These are phyloP conservation scores for Amia ocellicauda DNA, from an alignment of 2,113 vertebrate species.

Conservation along the genomic window DNA sequence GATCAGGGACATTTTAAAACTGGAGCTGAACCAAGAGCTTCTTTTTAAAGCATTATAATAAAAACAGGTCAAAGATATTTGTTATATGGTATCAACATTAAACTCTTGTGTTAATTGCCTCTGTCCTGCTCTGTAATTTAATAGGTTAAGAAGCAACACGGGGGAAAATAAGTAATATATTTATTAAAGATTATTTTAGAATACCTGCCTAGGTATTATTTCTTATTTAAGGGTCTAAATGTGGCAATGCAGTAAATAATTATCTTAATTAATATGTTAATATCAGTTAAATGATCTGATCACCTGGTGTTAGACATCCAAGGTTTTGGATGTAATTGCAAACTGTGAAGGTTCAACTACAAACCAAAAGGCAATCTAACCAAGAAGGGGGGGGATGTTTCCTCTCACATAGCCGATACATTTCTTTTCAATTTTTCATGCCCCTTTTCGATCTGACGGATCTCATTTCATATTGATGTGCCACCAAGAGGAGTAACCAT, in stretches of 20 bases:
- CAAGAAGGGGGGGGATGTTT: conserved; percentile 45
- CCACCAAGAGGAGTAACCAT: conserved; percentile 48
- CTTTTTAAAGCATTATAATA: no score
- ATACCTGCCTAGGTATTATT: no score
- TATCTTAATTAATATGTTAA: no score
- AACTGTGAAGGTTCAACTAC: no score
- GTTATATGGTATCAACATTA: not conserved
- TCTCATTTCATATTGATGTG: conserved; percentile 58
- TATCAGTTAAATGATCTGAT: no score
- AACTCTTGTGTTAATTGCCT: not conserved
- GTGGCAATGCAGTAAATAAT: no score
- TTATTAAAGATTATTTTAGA: no score
- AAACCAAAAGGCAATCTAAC: not conserved
- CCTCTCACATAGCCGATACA: conserved; percentile 52
- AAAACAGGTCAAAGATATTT: conserved; percentile 12
- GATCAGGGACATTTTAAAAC: no score
- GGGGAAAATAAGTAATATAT: not conserved
- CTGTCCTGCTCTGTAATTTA: conserved; percentile 15
- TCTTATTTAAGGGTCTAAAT: no score
- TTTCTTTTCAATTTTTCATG: conserved; percentile 65
- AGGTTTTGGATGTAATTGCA: no score
- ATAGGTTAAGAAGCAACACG: not conserved
- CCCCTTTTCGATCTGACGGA: conserved; percentile 56
- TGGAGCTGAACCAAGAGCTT: no score
- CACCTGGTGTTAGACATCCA: no score